Evolutionary conservation across 2,797 vertebrate species (phyloP), one percentile per base, ranked within the genome.

Genomic region (Nannoperca obscura): DNA sequence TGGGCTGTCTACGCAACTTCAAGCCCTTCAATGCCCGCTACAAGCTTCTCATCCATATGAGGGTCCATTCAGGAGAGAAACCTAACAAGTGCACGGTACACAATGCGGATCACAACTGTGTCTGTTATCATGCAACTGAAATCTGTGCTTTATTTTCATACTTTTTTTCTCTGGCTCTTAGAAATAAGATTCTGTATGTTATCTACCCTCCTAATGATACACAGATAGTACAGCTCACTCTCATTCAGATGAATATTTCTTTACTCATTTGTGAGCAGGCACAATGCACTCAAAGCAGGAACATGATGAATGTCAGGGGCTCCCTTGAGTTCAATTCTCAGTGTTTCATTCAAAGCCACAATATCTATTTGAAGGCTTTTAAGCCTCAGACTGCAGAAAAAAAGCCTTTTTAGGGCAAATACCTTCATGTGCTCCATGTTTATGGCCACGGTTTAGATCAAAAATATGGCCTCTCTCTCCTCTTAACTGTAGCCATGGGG

Each of bases 31-130:
- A 99, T 27, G 98, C 98, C 54, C 96, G 98, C 74, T 99, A 99
- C 91, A 99, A 99, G 91, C 95, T 99, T 82, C 95, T 99, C 12
- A 99, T 99, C 93, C 98, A 99, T 90, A 99, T 99, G 98, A 95
- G 98, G 92, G 96, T 99, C 83, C 98, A 99, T 90, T 99, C 98
- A 0, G 98, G 98, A 83, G 98, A 99, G 94, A 99, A 98, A 91
- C 98, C 98, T 10, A 99, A 99, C 95, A 99, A 97, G 90, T 99
- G 98, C 93, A 97, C 95, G 93, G 98, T 99, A 94, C 76, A 80
- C 17, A 66, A 82, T n/a, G 22, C 30, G 71, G 22, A 71, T 47
- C n/a, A 63, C 34, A 64, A 24, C n/a, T 7, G 9, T 78, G 55
- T 85, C 50, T 78, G 30, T 78, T 60, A 60, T 75, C 67, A 55